Evolutionary conservation across 2,113 vertebrate genomes (phyloP).

Genomic region (Raja brachyura): DNA sequence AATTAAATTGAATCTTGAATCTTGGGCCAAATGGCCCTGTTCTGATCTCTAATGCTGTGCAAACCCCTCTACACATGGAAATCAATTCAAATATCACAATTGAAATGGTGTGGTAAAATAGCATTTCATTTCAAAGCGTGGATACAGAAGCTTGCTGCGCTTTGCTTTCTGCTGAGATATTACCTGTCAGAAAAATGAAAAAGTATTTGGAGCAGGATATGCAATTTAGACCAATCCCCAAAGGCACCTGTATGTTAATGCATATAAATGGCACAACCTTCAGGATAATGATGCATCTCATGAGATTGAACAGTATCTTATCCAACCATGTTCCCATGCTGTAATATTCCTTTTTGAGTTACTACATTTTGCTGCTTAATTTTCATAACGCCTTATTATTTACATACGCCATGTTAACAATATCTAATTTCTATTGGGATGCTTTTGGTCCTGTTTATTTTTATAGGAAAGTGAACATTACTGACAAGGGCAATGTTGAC

Average conservation of each 20-base stretch:
- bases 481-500: too few relatives aligned
- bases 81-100: not conserved
- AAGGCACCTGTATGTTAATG: not conserved
- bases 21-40: not conserved
- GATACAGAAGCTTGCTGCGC: not conserved
- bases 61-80: not conserved
- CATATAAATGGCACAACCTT: not conserved
- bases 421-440: not conserved
- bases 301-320: not conserved
- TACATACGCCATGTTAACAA: not conserved
- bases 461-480: too few relatives aligned
- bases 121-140: not conserved
- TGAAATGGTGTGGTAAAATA: not conserved
- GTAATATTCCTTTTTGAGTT: not conserved
- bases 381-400: not conserved
- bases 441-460: not conserved
- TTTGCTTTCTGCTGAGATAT: not conserved
- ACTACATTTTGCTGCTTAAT: not conserved
- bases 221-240: not conserved
- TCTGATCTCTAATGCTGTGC: not conserved
- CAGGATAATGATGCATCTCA: not conserved
- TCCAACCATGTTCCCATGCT: not conserved
- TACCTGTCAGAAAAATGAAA: not conserved
- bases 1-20: too few relatives aligned
- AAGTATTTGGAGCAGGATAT: not conserved